These are phyloP conservation scores for Drosophila ogumai DNA, from an alignment of 1,140 invertebrate genomes.

Conservation along the genomic window DNA sequence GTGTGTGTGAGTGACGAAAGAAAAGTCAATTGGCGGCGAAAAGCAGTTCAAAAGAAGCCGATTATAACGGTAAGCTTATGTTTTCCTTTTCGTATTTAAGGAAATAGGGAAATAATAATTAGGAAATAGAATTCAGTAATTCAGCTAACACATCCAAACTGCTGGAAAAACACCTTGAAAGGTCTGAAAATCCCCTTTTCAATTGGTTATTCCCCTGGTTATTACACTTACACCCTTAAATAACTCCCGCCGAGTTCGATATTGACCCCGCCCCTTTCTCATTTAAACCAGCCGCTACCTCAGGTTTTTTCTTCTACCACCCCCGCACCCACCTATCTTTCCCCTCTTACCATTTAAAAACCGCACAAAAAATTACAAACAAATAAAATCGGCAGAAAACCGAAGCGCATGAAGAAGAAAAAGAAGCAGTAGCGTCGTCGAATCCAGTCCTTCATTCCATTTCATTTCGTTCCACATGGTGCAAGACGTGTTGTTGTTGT, in stretches of 20 bases:
- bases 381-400: constrained; percentile 45
- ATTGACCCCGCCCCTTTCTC: constrained; percentile 8
- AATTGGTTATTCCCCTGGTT: constrained; percentile 10
- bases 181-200: neutral
- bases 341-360: constrained; percentile 6
- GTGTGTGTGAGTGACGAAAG: constrained; percentile 24
- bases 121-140: neutral
- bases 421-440: constrained; percentile 30
- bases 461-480: constrained; percentile 70
- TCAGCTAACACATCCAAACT: neutral
- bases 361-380: constrained; percentile 43
- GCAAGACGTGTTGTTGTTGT: constrained; percentile 40
- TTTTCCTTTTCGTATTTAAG: neutral
- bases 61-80: constrained; percentile 13
- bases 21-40: constrained; percentile 28
- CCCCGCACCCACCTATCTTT: neutral
- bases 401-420: constrained; percentile 23
- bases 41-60: constrained; percentile 4
- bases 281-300: constrained; percentile 3
- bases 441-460: constrained; percentile 67
- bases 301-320: neutral
- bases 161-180: neutral
- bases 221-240: constrained; percentile 26
- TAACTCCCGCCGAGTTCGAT: constrained; percentile 21
- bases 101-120: neutral